Evolutionary conservation across 2,113 vertebrate genomes (phyloP).

Genomic region (Phyllostomus hastatus): DNA sequence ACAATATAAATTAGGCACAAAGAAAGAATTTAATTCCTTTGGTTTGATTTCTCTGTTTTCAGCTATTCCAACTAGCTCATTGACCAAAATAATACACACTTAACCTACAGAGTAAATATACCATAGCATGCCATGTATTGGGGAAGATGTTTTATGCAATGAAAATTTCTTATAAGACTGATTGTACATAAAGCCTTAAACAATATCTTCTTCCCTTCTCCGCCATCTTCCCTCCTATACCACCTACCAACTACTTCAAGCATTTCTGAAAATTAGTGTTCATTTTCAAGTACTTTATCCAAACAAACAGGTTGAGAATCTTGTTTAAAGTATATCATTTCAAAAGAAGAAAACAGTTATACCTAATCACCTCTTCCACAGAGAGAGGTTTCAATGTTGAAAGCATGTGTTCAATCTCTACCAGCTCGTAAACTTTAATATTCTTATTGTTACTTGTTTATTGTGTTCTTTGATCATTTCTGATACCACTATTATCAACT

Average conservation of each 20-base stretch:
- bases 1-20: constrained; percentile 18
- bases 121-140: not conserved
- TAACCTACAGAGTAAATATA: constrained; percentile 40
- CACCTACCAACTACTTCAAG: constrained; percentile 5
- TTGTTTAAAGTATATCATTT: not conserved
- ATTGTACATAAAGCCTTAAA: constrained; percentile 41
- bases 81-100: constrained; percentile 24
- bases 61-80: not conserved
- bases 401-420: constrained; percentile 31
- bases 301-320: constrained; percentile 41
- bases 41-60: not conserved
- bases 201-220: not conserved
- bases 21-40: constrained; percentile 35
- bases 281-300: constrained; percentile 22
- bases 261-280: constrained; percentile 5
- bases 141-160: not conserved
- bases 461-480: constrained; percentile 41
- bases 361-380: constrained; percentile 12
- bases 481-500: constrained; percentile 37
- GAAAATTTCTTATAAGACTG: constrained; percentile 26
- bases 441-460: constrained; percentile 37
- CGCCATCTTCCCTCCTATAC: not conserved
- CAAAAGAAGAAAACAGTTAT: constrained; percentile 54
- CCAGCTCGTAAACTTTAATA: constrained; percentile 39
- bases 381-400: constrained; percentile 45